Evolutionary conservation across 2,113 vertebrate species (phyloP).

Genomic region (Mirza zaza): DNA sequence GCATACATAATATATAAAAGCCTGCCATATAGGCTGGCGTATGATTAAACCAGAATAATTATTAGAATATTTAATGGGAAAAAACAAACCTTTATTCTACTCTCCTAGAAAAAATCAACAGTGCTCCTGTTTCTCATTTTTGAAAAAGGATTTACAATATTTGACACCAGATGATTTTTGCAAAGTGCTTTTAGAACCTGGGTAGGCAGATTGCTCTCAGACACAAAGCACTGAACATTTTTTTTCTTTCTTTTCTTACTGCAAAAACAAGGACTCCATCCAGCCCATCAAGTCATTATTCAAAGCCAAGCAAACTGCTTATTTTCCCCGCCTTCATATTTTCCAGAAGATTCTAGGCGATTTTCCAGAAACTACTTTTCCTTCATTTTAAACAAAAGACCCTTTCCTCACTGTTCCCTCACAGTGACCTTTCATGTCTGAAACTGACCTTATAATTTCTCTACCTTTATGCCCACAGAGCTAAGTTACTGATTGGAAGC

Average conservation of each 20-base stretch:
- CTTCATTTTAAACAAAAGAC: slow-evolving; percentile 50
- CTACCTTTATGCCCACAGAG: not conserved
- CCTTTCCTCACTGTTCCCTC: not conserved
- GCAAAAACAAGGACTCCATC: slow-evolving; percentile 18
- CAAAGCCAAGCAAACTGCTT: slow-evolving; percentile 43
- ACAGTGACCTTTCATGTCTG: not conserved
- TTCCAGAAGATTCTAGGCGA: slow-evolving; percentile 10
- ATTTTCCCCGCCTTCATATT: slow-evolving; percentile 7
- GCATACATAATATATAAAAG: slow-evolving; percentile 28
- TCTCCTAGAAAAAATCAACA: slow-evolving; percentile 41
- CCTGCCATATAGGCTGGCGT: not conserved
- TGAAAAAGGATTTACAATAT: slow-evolving; percentile 44
- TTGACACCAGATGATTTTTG: slow-evolving; percentile 47
- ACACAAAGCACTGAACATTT: slow-evolving; percentile 36
- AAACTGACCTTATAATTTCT: slow-evolving; percentile 15
- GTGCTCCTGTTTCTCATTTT: slow-evolving; percentile 26
- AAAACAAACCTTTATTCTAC: slow-evolving; percentile 38
- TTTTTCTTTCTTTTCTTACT: slow-evolving; percentile 13
- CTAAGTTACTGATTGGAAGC: not conserved
- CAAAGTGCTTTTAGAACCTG: slow-evolving; percentile 49
- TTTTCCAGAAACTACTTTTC: slow-evolving; percentile 47
- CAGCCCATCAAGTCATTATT: slow-evolving; percentile 41
- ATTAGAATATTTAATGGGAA: slow-evolving; percentile 13
- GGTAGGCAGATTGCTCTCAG: slow-evolving; percentile 29
- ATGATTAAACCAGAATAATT: slow-evolving; percentile 39